Conservation (phyloP, 2,113 vertebrate species). For the Cyanoliseus patagonus region DNA sequence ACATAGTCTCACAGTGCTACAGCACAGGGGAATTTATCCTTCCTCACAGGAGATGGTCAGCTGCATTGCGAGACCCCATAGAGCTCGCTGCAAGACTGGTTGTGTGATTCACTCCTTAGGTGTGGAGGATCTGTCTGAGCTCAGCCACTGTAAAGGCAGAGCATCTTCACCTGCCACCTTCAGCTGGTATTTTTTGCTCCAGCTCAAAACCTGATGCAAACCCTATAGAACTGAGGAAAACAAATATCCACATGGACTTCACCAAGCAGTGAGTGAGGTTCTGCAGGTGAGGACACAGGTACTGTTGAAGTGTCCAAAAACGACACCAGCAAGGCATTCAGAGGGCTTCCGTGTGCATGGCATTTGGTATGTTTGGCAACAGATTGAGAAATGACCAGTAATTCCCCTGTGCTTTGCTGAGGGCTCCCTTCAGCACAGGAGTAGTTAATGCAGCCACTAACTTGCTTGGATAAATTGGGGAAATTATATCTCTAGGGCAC, state of each 20-base stretch:
- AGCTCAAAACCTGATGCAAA: neutral
- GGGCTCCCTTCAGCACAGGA: neutral
- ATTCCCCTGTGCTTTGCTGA: neutral
- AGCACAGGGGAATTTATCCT: neutral
- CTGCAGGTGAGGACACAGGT: neutral
- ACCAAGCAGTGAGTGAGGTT: neutral
- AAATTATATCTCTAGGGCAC: neutral
- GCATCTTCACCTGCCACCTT: neutral
- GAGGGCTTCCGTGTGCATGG: neutral
- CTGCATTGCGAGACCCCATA: rapidly evolving
- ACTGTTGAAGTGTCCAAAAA: neutral
- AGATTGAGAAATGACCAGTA: neutral
- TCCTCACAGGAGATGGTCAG: neutral
- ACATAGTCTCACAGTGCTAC: neutral
- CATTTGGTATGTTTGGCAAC: neutral
- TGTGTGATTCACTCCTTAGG: neutral
- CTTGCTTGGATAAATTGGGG: neutral
- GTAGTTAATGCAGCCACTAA: neutral
- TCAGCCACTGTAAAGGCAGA: neutral
- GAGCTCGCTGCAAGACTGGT: neutral
- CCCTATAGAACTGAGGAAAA: neutral
- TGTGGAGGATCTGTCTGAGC: neutral
- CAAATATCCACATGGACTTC: neutral
- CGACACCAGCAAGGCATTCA: neutral
- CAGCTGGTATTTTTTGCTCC: neutral